phyloP scores from a whole-genome alignment of 2,113 vertebrate genomes.

The Toxotes jaculatrix region DNA sequence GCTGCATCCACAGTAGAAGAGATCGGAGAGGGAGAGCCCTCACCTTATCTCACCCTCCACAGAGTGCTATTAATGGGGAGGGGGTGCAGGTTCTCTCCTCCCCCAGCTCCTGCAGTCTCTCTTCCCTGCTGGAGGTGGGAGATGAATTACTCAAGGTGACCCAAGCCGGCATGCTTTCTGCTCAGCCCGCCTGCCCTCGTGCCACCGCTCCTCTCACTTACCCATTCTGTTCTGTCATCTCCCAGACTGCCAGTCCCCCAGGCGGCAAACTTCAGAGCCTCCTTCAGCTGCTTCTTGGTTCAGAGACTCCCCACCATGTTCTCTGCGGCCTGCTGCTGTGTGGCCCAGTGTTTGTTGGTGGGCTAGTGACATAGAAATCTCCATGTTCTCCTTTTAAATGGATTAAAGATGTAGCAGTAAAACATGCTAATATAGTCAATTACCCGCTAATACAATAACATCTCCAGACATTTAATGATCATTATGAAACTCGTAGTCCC shows the following conservation, averaged over 20 bases:
- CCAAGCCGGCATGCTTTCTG: conserved; percentile 8
- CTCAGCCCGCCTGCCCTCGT: neutral
- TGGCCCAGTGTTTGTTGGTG: neutral
- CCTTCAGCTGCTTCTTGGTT: conserved; percentile 22
- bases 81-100: neutral
- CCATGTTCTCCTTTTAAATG: neutral
- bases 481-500: neutral
- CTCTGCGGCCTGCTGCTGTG: conserved; percentile 3
- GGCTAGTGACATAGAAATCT: neutral
- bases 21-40: conserved; percentile 36
- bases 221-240: conserved; percentile 32
- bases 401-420: conserved; percentile 6
- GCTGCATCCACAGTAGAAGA: conserved; percentile 11
- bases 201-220: conserved; percentile 40
- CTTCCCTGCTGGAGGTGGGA: conserved; percentile 39
- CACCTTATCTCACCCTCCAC: conserved; percentile 37
- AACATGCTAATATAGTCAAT: conserved; percentile 25
- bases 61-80: neutral
- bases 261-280: conserved; percentile 21
- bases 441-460: conserved; percentile 21
- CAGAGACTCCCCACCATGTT: neutral
- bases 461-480: conserved; percentile 2
- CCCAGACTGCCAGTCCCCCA: neutral
- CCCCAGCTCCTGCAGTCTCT: neutral
- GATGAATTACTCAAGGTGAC: conserved; percentile 71